These are phyloP conservation scores for Archaeoteleia sp. DNA, from an alignment of 2,888 invertebrate genomes.

Conservation along the genomic window DNA sequence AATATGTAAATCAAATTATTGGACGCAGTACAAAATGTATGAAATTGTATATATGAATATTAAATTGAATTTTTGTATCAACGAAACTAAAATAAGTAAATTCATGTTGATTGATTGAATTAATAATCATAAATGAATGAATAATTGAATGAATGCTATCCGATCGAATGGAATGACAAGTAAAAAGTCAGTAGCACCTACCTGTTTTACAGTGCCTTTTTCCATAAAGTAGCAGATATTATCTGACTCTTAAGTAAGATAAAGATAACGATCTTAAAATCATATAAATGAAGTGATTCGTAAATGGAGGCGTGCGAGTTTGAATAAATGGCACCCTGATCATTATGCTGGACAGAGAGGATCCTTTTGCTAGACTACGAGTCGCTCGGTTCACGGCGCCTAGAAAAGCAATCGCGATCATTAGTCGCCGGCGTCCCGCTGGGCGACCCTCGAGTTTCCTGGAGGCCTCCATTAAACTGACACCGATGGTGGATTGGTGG, in stretches of 20 bases:
- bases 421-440: slow-evolving; percentile 60
- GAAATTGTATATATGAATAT: too few species aligned
- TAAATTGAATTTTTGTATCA: too few species aligned
- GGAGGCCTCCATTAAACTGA: slow-evolving; percentile 66
- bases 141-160: slow-evolving; percentile 2
- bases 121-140: slow-evolving; percentile 5
- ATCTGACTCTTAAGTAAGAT: slow-evolving; percentile 25
- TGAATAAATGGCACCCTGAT: slow-evolving; percentile 19
- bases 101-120: slow-evolving; percentile 1
- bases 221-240: slow-evolving; percentile 5
- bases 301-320: slow-evolving; percentile 13
- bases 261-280: slow-evolving; percentile 27
- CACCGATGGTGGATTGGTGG: slow-evolving; percentile 64
- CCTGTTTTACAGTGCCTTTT: neutral
- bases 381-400: slow-evolving; percentile 60
- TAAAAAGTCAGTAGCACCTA: neutral
- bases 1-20: too few species aligned
- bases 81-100: slow-evolving; percentile 9
- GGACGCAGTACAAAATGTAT: too few species aligned
- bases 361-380: slow-evolving; percentile 42
- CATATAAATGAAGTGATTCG: slow-evolving; percentile 27
- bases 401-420: slow-evolving; percentile 60
- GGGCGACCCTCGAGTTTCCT: slow-evolving; percentile 62
- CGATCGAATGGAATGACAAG: neutral
- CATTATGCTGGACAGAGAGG: slow-evolving; percentile 10